Base-by-base conservation (phyloP, 2,797 vertebrate species). In the Chaunax sp. region DNA sequence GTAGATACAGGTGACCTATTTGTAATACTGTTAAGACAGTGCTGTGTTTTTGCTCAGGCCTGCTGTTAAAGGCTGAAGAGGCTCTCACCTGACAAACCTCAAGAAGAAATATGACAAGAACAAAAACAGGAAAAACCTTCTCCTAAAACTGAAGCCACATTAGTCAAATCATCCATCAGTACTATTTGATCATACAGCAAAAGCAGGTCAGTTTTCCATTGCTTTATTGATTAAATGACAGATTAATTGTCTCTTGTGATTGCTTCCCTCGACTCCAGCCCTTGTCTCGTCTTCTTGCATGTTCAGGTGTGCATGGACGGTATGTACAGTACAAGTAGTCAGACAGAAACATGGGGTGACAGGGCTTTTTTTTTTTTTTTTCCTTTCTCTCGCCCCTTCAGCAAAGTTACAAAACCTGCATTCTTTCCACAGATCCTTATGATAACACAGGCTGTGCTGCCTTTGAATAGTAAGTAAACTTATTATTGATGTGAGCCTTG, bases 341-440 rank as follows among this genome's bases (percentile, higher is more conserved):
- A 50, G 58, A 56, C 14, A 62, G 58, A 59, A 82, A 80, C 75
- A 76, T 1, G 15, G 69, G 68, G 70, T 75, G 77, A 84, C 70
- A 50, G 60, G 30, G 67, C 47, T 69, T 71, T 82, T 74, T 73
- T 68, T 61, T 35, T 35, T 35, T 9, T 35, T 35, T 35, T 5
- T 52, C 67, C 43, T 55, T 64, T 64, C 19, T 59, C 62, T 69
- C 65, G 43, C 54, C 76, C 77, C 74, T 72, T 37, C 40, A 82
- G 79, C 77, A 81, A 78, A 56, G 78, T 83, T 73, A 71, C 69
- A 82, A 88, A 80, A 35, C 28, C 63, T 37, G 75, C 85, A 89
- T 92, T 90, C 86, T 82, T 90, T 76, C 75, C 88, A 66, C 46
- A 86, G 75, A 91, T 86, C 83, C 84, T 51, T 85, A 33, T 58